These are phyloP conservation scores for Metridium senile DNA, from an alignment of 92 coral and sea anemone genomes.

Conservation along the genomic window DNA sequence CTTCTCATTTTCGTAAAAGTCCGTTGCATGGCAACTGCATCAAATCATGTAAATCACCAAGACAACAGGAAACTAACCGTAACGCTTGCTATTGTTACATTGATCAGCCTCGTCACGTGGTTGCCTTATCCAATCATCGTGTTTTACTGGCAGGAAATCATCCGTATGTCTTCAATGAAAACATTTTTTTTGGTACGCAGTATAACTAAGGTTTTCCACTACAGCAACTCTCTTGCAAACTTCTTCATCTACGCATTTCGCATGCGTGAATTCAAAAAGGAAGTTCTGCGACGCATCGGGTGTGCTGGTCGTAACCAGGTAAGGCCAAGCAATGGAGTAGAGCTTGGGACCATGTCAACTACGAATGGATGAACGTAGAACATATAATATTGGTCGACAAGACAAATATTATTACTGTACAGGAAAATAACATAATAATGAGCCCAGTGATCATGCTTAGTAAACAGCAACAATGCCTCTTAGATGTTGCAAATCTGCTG, in stretches of 20 bases:
- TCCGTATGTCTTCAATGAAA: background rate
- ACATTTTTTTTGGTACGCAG: background rate
- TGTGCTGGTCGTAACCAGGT: background rate
- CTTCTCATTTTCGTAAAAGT: background rate
- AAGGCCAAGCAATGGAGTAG: too few relatives aligned
- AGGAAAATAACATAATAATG: too few relatives aligned
- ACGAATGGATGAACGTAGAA: too few relatives aligned
- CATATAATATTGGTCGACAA: too few relatives aligned
- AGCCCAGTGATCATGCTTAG: too few relatives aligned
- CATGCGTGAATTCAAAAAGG: background rate
- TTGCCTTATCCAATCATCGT: background rate
- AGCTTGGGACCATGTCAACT: too few relatives aligned
- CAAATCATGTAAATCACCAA: background rate
- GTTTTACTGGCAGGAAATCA: background rate
- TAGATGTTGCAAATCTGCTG: too few relatives aligned
- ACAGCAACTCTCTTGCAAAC: conserved; percentile 16
- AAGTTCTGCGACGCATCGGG: background rate
- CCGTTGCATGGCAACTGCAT: background rate
- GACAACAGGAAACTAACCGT: background rate
- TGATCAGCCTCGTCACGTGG: background rate
- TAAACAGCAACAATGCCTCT: too few relatives aligned
- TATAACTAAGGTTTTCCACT: conserved; percentile 1
- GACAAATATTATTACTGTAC: too few relatives aligned
- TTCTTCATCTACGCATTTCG: conserved; percentile 2
- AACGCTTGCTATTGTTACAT: conserved; percentile 4